Percentiles rank a stretch among this genome's conserved stretches.
phyloP scores from a whole-genome alignment of 2,888 invertebrate genomes.

The Mythimna ferrago region DNA sequence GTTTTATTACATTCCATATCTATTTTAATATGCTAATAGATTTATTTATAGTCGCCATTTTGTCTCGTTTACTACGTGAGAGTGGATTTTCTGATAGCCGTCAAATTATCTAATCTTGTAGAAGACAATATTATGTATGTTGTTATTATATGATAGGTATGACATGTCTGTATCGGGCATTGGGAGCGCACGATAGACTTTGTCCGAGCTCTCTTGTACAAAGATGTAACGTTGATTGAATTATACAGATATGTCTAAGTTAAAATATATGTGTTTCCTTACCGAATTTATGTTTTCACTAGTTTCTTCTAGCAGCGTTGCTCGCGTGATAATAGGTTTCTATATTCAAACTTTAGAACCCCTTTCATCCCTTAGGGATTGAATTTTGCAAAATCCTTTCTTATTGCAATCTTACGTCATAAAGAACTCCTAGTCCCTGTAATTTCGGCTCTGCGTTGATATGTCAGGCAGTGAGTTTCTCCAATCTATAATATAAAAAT shows the following conservation, averaged over 20 bases:
- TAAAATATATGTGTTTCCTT: conserved; percentile 16
- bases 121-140: conserved; percentile 11
- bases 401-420: too few relatives aligned
- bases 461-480: too few relatives aligned
- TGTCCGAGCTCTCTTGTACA: background rate
- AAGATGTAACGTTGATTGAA: conserved; percentile 22
- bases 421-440: too few relatives aligned
- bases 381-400: too few relatives aligned
- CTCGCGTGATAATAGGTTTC: too few relatives aligned
- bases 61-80: conserved; percentile 42
- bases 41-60: conserved; percentile 44
- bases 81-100: conserved; percentile 30
- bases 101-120: conserved; percentile 39
- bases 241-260: background rate
- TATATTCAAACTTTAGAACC: too few relatives aligned
- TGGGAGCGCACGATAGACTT: background rate
- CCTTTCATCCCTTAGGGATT: too few relatives aligned
- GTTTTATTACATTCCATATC: conserved; percentile 16
- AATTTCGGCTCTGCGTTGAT: too few relatives aligned
- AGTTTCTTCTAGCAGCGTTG: too few relatives aligned
- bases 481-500: too few relatives aligned
- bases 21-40: conserved; percentile 7
- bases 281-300: background rate
- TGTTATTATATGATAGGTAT: conserved; percentile 20
- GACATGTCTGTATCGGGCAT: background rate